Evolutionary conservation across 2,113 vertebrate genomes (phyloP).

Genomic region (Bostrychus sinensis): DNA sequence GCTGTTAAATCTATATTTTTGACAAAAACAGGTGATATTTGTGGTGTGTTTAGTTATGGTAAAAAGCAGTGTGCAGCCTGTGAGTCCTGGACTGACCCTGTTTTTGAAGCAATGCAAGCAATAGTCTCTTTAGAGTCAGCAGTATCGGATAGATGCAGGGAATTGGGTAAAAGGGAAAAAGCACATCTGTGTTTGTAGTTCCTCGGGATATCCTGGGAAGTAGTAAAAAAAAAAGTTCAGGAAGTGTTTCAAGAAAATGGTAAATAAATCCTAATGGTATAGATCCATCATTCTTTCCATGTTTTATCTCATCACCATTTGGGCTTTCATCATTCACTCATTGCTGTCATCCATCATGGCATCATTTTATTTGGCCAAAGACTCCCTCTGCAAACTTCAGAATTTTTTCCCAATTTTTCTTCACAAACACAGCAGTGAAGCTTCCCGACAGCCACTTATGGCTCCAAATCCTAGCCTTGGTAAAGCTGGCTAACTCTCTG

Average conservation of each 20-base stretch:
- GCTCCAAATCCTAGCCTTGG: conserved; percentile 54
- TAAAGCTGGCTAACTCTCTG: conserved; percentile 44
- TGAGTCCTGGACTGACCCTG: conserved; percentile 50
- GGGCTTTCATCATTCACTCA: conserved; percentile 51
- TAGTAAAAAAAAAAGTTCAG: conserved; percentile 35
- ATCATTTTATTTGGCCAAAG: conserved; percentile 58
- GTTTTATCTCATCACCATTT: conserved; percentile 50
- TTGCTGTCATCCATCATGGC: conserved; percentile 66
- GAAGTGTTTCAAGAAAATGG: conserved; percentile 46
- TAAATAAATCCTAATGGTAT: conserved; percentile 43
- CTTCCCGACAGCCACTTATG: conserved; percentile 58
- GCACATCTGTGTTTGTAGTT: conserved; percentile 75
- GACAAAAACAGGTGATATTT: conserved; percentile 1
- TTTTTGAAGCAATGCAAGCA: conserved; percentile 18
- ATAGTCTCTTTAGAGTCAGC: conserved; percentile 28
- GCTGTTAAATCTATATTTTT: conserved; percentile 12
- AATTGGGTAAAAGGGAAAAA: conserved; percentile 45
- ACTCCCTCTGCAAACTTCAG: conserved; percentile 28
- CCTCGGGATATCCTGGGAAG: conserved; percentile 39
- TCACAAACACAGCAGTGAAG: conserved; percentile 50
- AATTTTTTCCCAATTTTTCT: conserved; percentile 39
- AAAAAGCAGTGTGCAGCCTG: conserved; percentile 2
- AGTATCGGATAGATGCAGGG: conserved; percentile 22
- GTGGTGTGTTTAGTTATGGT: conserved; percentile 21
- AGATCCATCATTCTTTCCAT: conserved; percentile 44